Evolutionary conservation across 2,888 invertebrate species (phyloP).

Genomic region (Chironomus tentans): DNA sequence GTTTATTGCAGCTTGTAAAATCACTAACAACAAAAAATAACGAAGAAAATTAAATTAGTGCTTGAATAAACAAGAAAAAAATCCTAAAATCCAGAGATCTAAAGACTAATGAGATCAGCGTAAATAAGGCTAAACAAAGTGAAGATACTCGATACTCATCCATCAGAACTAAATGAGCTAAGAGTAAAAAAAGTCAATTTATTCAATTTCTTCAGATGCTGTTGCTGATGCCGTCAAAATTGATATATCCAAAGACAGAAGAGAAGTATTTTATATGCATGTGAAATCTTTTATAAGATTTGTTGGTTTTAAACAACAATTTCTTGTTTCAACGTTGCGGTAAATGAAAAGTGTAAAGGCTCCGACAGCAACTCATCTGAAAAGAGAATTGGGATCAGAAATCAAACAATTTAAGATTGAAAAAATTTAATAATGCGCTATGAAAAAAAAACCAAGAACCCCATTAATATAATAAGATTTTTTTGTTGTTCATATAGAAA

Average conservation of each 20-base stretch:
- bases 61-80: no score
- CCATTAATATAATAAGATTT: not conserved
- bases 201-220: not conserved
- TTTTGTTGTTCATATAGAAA: not conserved
- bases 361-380: not conserved
- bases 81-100: no score
- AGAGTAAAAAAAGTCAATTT: not conserved
- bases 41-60: no score
- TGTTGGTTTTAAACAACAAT: conserved; percentile 8
- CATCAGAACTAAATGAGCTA: no score
- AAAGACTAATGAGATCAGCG: no score
- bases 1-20: no score
- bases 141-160: no score
- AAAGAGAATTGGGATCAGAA: not conserved
- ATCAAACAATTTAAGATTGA: not conserved
- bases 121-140: no score
- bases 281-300: not conserved
- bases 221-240: not conserved
- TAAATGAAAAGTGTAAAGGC: not conserved
- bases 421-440: not conserved
- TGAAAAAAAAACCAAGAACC: not conserved
- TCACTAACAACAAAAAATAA: no score
- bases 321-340: not conserved
- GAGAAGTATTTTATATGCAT: no score
- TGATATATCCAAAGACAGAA: not conserved